Base-by-base conservation (phyloP, 2,888 invertebrate genomes). In the Mesoligia furuncula region DNA sequence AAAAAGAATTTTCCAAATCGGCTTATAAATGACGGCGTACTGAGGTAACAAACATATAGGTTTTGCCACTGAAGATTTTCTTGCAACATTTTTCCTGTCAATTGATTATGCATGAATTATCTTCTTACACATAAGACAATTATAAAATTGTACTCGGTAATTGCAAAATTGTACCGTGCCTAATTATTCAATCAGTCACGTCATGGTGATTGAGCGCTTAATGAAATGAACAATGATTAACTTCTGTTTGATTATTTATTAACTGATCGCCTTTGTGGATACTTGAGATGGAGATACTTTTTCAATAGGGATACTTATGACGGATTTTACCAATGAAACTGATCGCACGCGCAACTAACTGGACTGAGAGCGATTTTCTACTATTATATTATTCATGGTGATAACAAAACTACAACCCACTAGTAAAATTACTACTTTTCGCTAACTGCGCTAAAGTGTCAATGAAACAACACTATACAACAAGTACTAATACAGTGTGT, bases 171-270 rank as follows among this genome's bases (percentile, higher is more conserved):
- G 61, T 69, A 51, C 62, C 13, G 42, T 73, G n/a, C n/a, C n/a
- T n/a, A 73, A 74, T 78, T 77, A 79, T 86, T 81, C 68, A 81
- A 75, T 81, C 62, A 68, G 45, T 36, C 45, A 51, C 54, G 77
- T 64, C 81, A 85, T 75, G 81, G 77, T 67, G 65, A 54, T 81
- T 79, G 75, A 69, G 67, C 48, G 62, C 57, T 61, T 75, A 87
- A 84, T 87, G 79, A 77, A 77, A 81, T 79, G 75, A 59, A 84
- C 59, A 77, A 79, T 66, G 24, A 51, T 79, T 72, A 62, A 27
- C 77, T 80, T 67, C 72, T 81, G 69, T 84, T 51, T 72, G 13
- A n/a, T n/a, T n/a, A n/a, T 42, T 61, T 62, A 65, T 74, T 67
- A 73, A 67, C 48, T 65, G 48, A 74, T 69, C 57, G 54, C 45